Evolutionary conservation across 1,140 invertebrate species (phyloP).

Genomic region (Drosophila rhopaloa): DNA sequence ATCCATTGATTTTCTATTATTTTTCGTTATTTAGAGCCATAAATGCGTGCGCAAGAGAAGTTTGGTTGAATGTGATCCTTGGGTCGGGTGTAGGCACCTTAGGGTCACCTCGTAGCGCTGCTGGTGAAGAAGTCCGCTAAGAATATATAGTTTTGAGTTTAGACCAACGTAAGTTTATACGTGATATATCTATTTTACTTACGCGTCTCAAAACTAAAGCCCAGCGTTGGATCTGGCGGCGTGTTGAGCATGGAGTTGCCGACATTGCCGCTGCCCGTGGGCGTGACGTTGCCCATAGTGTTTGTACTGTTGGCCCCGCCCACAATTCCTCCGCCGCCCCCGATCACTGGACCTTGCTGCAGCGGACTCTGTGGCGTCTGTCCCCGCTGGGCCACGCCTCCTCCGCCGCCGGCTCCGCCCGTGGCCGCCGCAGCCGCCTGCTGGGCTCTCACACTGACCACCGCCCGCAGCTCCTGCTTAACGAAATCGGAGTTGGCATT

Average conservation of each 20-base stretch:
- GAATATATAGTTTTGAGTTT: neutral
- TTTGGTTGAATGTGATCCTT: constrained; percentile 33
- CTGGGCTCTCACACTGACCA: constrained; percentile 92
- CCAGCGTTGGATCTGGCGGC: constrained; percentile 77
- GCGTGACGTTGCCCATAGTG: constrained; percentile 68
- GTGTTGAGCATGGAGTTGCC: constrained; percentile 75
- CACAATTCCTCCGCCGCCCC: constrained; percentile 43
- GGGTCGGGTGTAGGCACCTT: constrained; percentile 45
- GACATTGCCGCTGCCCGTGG: constrained; percentile 60
- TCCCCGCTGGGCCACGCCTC: constrained; percentile 54
- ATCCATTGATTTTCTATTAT: constrained; percentile 35
- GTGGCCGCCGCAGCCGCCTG: constrained; percentile 82
- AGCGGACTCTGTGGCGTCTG: constrained; percentile 81
- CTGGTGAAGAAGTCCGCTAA: constrained; percentile 78
- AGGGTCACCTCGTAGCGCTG: constrained; percentile 82
- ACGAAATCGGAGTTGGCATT: constrained; percentile 90
- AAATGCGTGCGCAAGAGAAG: constrained; percentile 70
- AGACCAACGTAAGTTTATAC: neutral
- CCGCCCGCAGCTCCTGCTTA: constrained; percentile 93
- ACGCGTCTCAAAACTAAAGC: constrained; percentile 82
- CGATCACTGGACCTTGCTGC: constrained; percentile 69
- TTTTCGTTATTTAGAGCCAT: constrained; percentile 54
- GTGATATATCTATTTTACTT: constrained; percentile 23
- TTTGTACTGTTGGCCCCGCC: constrained; percentile 76
- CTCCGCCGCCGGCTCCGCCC: constrained; percentile 48